phyloP scores from a whole-genome alignment of 2,797 vertebrate genomes.

The Scarus forsteni region DNA sequence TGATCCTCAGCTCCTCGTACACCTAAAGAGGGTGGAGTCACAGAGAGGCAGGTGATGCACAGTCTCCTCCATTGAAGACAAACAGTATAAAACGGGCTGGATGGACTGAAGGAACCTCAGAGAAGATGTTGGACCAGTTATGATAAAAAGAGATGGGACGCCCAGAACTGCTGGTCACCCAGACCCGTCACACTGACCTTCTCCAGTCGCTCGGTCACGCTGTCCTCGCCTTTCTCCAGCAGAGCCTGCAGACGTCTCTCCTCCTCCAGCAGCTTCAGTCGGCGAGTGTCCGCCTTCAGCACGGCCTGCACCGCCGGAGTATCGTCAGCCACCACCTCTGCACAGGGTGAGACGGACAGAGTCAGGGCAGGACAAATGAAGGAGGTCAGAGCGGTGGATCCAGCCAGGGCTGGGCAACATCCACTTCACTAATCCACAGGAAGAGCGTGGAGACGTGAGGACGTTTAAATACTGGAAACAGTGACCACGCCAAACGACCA shows the following conservation, averaged over 20 bases:
- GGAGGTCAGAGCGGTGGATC: background rate
- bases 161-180: background rate
- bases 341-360: background rate
- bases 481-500: too few relatives aligned
- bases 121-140: background rate
- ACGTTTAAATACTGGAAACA: too few relatives aligned
- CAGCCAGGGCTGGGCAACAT: too few relatives aligned
- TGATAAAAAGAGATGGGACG: background rate
- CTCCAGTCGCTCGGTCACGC: constrained; percentile 87
- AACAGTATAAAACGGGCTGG: too few relatives aligned
- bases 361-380: accelerated
- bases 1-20: constrained; percentile 90
- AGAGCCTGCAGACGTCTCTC: constrained; percentile 87
- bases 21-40: constrained; percentile 76
- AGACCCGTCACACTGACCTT: constrained; percentile 75
- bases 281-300: constrained; percentile 90
- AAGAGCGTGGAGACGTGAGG: too few relatives aligned
- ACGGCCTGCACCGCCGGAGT: constrained; percentile 93
- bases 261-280: constrained; percentile 90
- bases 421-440: too few relatives aligned
- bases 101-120: too few relatives aligned
- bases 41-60: background rate
- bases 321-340: constrained; percentile 93
- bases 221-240: constrained; percentile 91
- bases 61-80: too few relatives aligned